Conservation (phyloP, 2,888 invertebrate species). For the Pseudococcus jackbeardsleyi region DNA sequence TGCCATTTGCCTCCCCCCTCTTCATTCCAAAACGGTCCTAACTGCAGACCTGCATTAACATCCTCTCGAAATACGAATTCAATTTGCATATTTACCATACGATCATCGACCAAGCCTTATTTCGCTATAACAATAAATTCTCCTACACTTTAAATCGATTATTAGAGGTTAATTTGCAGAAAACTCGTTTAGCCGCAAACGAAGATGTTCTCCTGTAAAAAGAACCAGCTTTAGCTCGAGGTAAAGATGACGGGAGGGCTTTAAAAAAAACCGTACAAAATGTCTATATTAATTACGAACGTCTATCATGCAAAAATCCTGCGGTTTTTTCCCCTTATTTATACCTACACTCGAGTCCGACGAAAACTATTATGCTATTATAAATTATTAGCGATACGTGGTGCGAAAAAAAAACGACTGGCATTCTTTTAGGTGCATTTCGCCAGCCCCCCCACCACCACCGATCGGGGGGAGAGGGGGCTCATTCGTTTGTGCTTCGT, state of each 20-base stretch:
- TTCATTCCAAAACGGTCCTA: no score
- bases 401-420: constrained; percentile 18
- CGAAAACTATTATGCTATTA: constrained; percentile 21
- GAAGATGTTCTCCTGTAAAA: constrained; percentile 1
- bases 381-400: not conserved
- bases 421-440: not conserved
- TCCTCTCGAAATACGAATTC: not conserved
- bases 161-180: constrained; percentile 11
- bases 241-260: not conserved
- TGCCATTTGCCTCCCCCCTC: no score
- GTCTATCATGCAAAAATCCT: constrained; percentile 45
- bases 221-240: not conserved
- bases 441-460: no score
- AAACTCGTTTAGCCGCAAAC: constrained; percentile 29
- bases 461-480: no score
- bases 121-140: not conserved
- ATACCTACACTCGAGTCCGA: not conserved
- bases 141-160: not conserved
- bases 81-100: constrained; percentile 35
- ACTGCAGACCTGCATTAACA: no score
- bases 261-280: not conserved
- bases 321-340: not conserved
- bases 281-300: constrained; percentile 53
- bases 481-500: no score
- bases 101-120: not conserved